Evolutionary conservation across 1,140 invertebrate genomes (phyloP), one percentile per base, ranked within the genome.

Genomic region (Lordiphosa mommai): DNA sequence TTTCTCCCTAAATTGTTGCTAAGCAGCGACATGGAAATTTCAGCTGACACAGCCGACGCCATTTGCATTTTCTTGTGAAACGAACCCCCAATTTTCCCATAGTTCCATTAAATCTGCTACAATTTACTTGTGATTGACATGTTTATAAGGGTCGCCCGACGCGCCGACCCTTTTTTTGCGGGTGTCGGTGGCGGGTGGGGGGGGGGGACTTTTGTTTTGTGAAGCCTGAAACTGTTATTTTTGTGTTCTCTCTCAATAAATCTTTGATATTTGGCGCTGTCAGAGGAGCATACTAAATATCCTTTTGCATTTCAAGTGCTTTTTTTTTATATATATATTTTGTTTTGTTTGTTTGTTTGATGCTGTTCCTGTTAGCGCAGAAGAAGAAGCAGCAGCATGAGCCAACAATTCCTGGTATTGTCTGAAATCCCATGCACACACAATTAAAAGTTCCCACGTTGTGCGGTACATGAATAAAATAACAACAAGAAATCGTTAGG

Each of bases 51-150:
- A 61, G 52, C 61, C 57, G 50, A 32, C 37, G 33, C 59, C 59
- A 67, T 80, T 80, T 80, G 74, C 73, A 80, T 79, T 80, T 70
- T 43, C 48, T 8, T 14, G 16, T 27, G 3, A n/a, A n/a, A n/a
- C n/a, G n/a, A n/a, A n/a, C n/a, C n/a, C n/a, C 33, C 33, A n/a
- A n/a, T n/a, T n/a, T 13, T 9, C 23, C 44, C n/a, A 29, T n/a
- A 23, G 30, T 38, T 41, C 77, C 72, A 82, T 72, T 82, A 77
- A 77, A 82, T 82, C 77, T 84, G 77, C 77, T 56, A 84, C 77
- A 82, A 82, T 82, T 82, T 82, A 84, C 77, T 84, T 69, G 68
- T 77, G 77, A 82, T 82, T 82, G 77, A 84, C 77, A 82, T 82
- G 77, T 82, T 82, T 82, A 82, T 82, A 82, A 82, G 77, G 77